Base-by-base conservation (phyloP, 1,140 invertebrate species). In the Tetramorium parvispinum region DNA sequence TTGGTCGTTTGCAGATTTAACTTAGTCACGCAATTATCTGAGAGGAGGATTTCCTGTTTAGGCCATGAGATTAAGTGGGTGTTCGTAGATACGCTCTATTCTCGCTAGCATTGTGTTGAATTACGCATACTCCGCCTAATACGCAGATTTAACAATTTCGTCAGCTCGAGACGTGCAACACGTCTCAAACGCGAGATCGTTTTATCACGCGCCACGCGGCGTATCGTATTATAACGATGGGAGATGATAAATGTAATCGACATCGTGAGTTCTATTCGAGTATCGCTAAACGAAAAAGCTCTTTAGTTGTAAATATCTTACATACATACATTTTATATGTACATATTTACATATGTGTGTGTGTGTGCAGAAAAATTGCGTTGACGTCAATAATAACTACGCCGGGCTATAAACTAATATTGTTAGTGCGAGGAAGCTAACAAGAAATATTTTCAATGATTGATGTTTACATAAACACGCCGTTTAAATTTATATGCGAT, bases 1-100 rank as follows among this genome's bases (percentile, higher is more conserved):
- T 93, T 76, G 86, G 90, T 87, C 90, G 90, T 92, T 93, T 91
- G 91, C 89, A 93, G 91, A 94, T 94, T 94, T 87, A 93, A 94
- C 90, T 79, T 92, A 94, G 93, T 94, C 94, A 93, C 91, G 92
- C 93, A 94, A 95, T 94, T 94, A 94, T 93, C 93, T 94, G 93
- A 94, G 94, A 95, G 90, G 92, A 95, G 94, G 94, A 95, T 95
- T 95, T 95, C 94, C 94, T 95, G 94, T 94, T 95, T 94, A 94
- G 94, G 91, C 91, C 91, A 91, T 87, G 87, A 85, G 91, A 90
- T 88, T 83, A 89, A 91, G 91, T 91, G 89, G 89, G 89, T 89
- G 91, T 91, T 89, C 87, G 87, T 91, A 90, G 89, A 91, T 86
- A 90, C 73, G 89, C 63, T 86, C 89, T 90, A 90, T 90, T 78